Evolutionary conservation across 2,888 invertebrate species (phyloP), one percentile per base, ranked within the genome.

Genomic region (Clistopyga incitator): DNA sequence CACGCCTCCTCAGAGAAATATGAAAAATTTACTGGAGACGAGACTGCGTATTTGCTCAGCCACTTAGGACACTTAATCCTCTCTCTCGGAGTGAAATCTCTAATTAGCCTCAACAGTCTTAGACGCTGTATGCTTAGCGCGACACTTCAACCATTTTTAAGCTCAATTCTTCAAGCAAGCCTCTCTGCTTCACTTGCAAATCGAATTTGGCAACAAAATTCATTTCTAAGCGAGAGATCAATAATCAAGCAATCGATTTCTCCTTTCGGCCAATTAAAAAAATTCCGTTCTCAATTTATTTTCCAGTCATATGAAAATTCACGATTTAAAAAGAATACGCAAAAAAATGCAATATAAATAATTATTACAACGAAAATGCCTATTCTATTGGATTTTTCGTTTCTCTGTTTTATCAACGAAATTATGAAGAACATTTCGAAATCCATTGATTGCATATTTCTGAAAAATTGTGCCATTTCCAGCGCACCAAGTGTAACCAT

Each of bases 51-150:
- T 82, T 84, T 82, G 70, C 84, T 56, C 64, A 47, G 59, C 54
- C 84, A 84, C 78, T 84, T 75, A 84, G 84, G 82, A 61, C 81
- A 82, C 84, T 84, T 64, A 82, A 68, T 80, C 56, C 56, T 23
- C 13, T 15, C 56, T 11, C 54, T 23, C 23, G 47, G n/a, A 47
- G 84, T 82, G 84, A 84, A 82, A 84, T 82, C 84, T 78, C 68
- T 78, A 84, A 84, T 84, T 84, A 84, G 84, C 64, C 81, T 61
- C 52, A 52, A 50, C 34, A 10, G 54, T 59, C 34, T 20, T 72
- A 18, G 56, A 56, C 71, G 38, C 15, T 54, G 72, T 72, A 23
- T 23, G 72, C 42, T 59, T 45, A 75, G 64, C 45, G 71, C 42
- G 67, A 42, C 75, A 64, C 82, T 80, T 78, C 78, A 78, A 67